Base-by-base conservation (phyloP, 1,140 invertebrate genomes). In the Platyura marginata region DNA sequence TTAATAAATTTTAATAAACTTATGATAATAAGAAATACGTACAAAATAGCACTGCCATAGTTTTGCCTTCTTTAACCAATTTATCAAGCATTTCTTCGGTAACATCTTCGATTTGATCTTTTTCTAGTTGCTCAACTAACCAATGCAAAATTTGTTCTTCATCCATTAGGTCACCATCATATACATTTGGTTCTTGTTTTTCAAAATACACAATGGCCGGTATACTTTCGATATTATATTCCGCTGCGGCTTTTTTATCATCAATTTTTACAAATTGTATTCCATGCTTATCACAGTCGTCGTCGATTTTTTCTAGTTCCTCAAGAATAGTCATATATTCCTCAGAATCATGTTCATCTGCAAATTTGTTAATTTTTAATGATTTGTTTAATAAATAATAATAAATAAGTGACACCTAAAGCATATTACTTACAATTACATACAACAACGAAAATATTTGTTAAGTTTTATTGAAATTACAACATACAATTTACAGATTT, bases 191-290 rank as follows among this genome's bases (percentile, higher is more conserved):
- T 59, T 92, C 82, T 59, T 86, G 77, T 56, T 89, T 88, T 62
- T 93, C 87, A 62, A 91, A 94, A 62, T 91, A 93, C 42, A 94
- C 85, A 44, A 94, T 79, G 37, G 81, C 70, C 34, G 89, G 89
- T 59, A 86, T 61, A 43, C 76, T 68, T 54, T 91, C 83, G 48
- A 92, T 85, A 48, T 88, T 88, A 60, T 83, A 91, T 50, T 87
- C 81, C 48, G 71, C 72, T 36, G 83, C 81, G 19, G 82, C 82
- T 48, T 75, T 73, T 20, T 75, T 68, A 58, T 92, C 86, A 50
- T 89, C 86, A 48, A 92, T 90, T 65, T 92, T 92, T 2, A 93
- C 88, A 61, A 94, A 91, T 59, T 90, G 84, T 51, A 94, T 92
- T 38, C 86, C 87, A 54, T 86, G 79, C 52, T 82, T 82, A 57